Conservation (phyloP, 2,888 invertebrate species). For the Pseudococcus longispinus region DNA sequence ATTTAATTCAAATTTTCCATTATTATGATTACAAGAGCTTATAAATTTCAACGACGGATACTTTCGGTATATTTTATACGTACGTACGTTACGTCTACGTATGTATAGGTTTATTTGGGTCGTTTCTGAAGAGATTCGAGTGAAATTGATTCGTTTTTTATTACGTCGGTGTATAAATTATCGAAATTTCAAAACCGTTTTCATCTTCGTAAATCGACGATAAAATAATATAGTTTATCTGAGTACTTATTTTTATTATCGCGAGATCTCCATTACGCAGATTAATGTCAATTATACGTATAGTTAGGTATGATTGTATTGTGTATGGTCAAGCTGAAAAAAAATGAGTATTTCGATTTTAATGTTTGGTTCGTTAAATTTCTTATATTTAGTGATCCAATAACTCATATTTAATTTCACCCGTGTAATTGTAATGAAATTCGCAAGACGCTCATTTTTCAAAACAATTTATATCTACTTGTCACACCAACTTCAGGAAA, state of each 20-base stretch:
- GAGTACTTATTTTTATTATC: not conserved
- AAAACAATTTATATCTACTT: no score
- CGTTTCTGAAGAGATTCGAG: not conserved
- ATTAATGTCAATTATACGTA: no score
- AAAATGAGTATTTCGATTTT: no score
- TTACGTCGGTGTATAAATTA: not conserved
- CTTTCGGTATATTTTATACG: not conserved
- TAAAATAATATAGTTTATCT: not conserved
- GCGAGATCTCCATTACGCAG: not conserved
- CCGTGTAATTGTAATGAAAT: no score
- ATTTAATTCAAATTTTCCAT: constrained; percentile 7
- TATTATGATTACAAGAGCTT: constrained; percentile 4
- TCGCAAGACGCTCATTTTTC: no score
- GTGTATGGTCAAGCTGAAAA: no score
- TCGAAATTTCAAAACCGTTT: not conserved
- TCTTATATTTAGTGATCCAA: no score
- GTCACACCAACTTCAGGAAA: no score
- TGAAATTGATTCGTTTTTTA: not conserved
- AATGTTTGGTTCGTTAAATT: no score
- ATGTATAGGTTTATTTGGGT: not conserved
- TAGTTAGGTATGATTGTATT: no score
- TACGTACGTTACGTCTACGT: not conserved
- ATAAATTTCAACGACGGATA: not conserved
- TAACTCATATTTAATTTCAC: no score
- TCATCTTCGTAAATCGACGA: not conserved